Evolutionary conservation across 2,797 vertebrate species (phyloP), one percentile per base, ranked within the genome.

Genomic region (Rhynchonycteris naso): DNA sequence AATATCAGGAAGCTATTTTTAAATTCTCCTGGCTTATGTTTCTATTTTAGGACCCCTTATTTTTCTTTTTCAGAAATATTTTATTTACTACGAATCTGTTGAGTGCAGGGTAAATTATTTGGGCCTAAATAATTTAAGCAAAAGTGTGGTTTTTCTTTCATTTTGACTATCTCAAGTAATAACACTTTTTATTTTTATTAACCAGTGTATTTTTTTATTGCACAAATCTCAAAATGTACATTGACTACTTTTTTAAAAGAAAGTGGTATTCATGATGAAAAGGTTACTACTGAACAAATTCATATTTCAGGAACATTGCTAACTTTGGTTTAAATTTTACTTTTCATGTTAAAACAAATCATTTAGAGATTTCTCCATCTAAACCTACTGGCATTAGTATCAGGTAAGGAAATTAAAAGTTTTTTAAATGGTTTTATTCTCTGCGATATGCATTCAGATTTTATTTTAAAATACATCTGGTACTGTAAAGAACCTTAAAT

Each of bases 401-500:
- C 94, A 93, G 86, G 93, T 88, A 95, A 90, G 88, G 79, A 95
- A 90, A 96, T 90, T 71, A 84, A 68, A 72, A 65, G 14, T 93
- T 95, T 90, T 93, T 47, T 43, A 92, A 92, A 85, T 84, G 24
- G 59, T 90, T 92, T 93, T 58, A 79, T 93, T 92, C 56, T 95
- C 89, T 96, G 81, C 95, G 92, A 87, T 96, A 94, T 87, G 78
- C 93, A 88, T 94, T 96, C 61, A 92, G 74, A 90, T 94, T 90
- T 95, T 95, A 91, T 24, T 93, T 95, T 90, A 74, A 90, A 94
- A 88, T 93, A 91, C 66, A 88, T 96, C 93, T 93, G 96, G 81
- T 97, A 97, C 96, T 97, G 96, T 97, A 97, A 96, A 97, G 90
- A 97, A 91, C 95, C 71, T 85, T 52, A 90, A 93, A 71, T 96